Evolutionary conservation across 2,113 vertebrate species (phyloP).

Genomic region (Xyrauchen texanus): DNA sequence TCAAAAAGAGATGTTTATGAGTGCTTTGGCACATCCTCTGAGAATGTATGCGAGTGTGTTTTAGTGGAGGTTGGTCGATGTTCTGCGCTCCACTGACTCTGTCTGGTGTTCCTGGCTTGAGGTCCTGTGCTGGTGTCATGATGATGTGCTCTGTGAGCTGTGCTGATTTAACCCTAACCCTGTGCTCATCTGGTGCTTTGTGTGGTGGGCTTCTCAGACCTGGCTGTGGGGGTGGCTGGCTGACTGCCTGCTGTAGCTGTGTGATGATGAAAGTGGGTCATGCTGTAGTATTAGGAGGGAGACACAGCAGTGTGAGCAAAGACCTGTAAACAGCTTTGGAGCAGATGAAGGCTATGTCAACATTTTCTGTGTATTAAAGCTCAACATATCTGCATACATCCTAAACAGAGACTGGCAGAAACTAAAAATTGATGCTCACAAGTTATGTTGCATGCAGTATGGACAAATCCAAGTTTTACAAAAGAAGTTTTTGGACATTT

Average conservation of each 20-base stretch:
- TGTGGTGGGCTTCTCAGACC: background rate
- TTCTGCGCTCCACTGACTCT: constrained; percentile 32
- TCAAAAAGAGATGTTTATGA: background rate
- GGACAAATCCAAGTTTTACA: too few species aligned
- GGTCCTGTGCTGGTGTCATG: constrained; percentile 1
- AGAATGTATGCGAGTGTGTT: constrained; percentile 22
- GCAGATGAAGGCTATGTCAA: constrained; percentile 47
- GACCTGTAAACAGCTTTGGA: constrained; percentile 65
- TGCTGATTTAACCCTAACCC: constrained; percentile 2
- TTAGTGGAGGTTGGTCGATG: constrained; percentile 5
- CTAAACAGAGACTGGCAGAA: background rate
- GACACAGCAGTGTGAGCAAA: constrained; percentile 63
- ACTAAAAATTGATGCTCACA: too few species aligned
- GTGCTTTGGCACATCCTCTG: constrained; percentile 13
- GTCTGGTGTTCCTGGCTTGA: background rate
- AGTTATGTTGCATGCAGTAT: too few species aligned
- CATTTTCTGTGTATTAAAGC: constrained; percentile 2
- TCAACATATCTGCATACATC: background rate
- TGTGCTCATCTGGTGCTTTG: constrained; percentile 43
- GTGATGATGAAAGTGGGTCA: constrained; percentile 73
- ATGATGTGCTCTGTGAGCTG: constrained; percentile 28
- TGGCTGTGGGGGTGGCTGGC: constrained; percentile 41
- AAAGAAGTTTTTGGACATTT: too few species aligned
- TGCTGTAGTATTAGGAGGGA: constrained; percentile 64
- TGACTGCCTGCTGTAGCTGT: constrained; percentile 33